Base-by-base conservation (phyloP, 2,113 vertebrate species). In the Tragelaphus imberbis region DNA sequence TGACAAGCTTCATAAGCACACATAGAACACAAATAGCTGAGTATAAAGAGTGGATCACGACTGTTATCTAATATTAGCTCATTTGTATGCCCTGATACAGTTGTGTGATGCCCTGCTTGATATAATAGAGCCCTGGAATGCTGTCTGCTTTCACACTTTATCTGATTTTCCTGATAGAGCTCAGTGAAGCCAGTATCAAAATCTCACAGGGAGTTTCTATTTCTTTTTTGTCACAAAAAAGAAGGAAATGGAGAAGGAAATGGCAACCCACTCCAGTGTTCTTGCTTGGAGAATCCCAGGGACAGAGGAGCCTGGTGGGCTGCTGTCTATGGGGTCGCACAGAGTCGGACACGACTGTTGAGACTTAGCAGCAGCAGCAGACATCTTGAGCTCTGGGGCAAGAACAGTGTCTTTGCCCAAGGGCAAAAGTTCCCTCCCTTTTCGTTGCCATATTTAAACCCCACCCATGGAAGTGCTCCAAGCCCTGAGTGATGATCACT, bases 401-500 rank as follows among this genome's bases (percentile, higher is more conserved):
- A 91, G n/a, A n/a, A 28, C 14, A 75, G 4, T 84, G 53, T 93
- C 81, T 94, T 23, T 90, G 80, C 97, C 85, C 87, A 97, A 97
- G 55, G 56, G 16, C 71, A 94, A 63, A 98, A 84, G 44, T 91
- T 80, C 61, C 47, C 36, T 97, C 88, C 84, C 65, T 81, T 97
- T 90, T 90, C 33, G 0, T 80, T 96, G 91, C 56, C 80, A 7
- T 86, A 56, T 75, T 97, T 98, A 96, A 97, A 77, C 96, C 25
- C 75, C 82, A 97, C 68, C 28, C 95, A 90, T 55, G 97, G 96
- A 98, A 97, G 93, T 84, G 56, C 13, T 96, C 97, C 82, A 16
- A 96, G 94, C 94, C 95, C 68, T 53, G 97, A 97, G 80, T 96
- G 77, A 91, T 97, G 96, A 94, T 56, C 92, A 11, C 7, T 49